Percentiles rank a stretch among this genome's conserved stretches.
phyloP scores from a whole-genome alignment of 2,888 invertebrate species.

The Mimachlamys varia region DNA sequence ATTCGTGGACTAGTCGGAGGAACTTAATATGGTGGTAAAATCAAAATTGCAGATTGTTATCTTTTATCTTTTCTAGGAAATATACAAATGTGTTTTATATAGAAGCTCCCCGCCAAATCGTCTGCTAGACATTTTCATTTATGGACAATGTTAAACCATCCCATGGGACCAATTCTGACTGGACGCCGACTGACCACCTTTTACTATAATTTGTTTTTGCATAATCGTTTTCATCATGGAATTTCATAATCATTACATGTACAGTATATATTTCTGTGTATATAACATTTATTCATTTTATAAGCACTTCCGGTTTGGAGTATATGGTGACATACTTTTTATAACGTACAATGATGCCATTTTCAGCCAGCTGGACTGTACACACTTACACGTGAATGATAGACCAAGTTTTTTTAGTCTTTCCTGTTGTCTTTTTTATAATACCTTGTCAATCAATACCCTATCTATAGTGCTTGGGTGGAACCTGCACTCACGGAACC shows the following conservation, averaged over 20 bases:
- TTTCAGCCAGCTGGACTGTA: no score
- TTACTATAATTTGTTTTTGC: neutral
- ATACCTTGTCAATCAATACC: no score
- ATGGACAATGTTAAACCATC: neutral
- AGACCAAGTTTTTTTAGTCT: no score
- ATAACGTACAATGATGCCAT: no score
- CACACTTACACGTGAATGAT: no score
- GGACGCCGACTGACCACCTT: neutral
- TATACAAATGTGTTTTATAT: neutral
- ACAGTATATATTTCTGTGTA: neutral
- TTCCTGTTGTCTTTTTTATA: no score
- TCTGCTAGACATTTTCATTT: neutral
- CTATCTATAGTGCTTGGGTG: neutral
- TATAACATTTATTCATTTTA: no score
- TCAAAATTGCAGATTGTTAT: neutral
- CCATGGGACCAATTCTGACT: neutral
- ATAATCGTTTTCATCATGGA: neutral
- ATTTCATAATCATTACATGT: no score
- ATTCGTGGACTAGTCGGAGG: neutral
- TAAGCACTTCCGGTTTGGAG: neutral
- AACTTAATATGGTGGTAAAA: neutral
- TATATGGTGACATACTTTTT: no score
- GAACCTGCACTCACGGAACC: neutral
- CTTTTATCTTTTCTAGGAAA: slow-evolving; percentile 1
- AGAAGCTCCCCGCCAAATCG: neutral